Base-by-base conservation (phyloP, 2,113 vertebrate genomes). In the Hippocampus barbouri region DNA sequence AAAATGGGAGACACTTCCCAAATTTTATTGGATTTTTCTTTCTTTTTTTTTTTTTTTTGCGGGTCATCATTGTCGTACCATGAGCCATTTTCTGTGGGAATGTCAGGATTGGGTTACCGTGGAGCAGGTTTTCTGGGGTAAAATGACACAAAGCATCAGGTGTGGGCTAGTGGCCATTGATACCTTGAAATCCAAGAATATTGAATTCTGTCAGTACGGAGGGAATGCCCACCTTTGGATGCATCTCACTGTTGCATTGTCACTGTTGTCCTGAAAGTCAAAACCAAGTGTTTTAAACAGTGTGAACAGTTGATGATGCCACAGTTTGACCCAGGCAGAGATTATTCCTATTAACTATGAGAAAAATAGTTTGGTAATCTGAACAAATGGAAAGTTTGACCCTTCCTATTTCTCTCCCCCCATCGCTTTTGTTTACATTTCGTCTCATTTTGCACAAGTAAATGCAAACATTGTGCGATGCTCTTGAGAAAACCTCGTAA, bases 111-210 rank as follows among this genome's bases (percentile, higher is more conserved):
- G 67, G 56, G 82, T 83, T 70, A 78, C 78, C 51, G 70, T 27
- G 75, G 66, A 83, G 71, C 75, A 81, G 77, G 69, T 69, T 57
- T 57, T 72, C 75, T 53, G 71, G 74, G 73, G 81, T 84, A 81
- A 79, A 73, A 65, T 85, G 78, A 86, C 79, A 87, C 83, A 86
- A 79, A 74, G 75, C 76, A 73, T 73, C 82, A 87, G 79, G 85
- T 91, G 85, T 89, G 88, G 84, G 87, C 86, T 82, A 81, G 86
- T 76, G 72, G 57, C 75, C 72, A 83, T 86, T 71, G 70, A 34
- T 83, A 83, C 85, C 77, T 88, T 83, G 40, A 38, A 38, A 38
- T 38, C 34, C 34, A 38, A 38, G 34, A 38, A 38, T 38, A 38
- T 38, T 38, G 34, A 38, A 38, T 38, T 38, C 34, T 38, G 34